These are phyloP conservation scores for Mirza zaza DNA, from an alignment of 2,113 vertebrate genomes.

Conservation along the genomic window DNA sequence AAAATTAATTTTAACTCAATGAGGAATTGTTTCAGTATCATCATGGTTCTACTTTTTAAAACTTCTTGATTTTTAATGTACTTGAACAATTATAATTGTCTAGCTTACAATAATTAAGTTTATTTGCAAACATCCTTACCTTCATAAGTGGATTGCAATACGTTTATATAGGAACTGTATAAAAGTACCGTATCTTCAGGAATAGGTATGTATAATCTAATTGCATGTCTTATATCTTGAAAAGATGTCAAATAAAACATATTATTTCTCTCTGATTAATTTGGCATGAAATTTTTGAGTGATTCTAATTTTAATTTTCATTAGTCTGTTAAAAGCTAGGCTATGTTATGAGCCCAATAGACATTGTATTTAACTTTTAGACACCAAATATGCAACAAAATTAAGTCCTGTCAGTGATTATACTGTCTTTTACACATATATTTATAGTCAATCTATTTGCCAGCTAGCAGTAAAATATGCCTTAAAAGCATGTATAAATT, in stretches of 20 bases:
- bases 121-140: background rate
- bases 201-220: background rate
- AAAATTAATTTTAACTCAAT: background rate
- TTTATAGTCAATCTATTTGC: constrained; percentile 68
- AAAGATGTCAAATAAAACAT: background rate
- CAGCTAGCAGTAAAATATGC: constrained; percentile 58
- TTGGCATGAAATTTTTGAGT: background rate
- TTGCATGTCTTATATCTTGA: background rate
- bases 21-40: background rate
- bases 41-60: background rate
- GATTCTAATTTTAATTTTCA: background rate
- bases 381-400: background rate
- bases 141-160: background rate
- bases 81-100: background rate
- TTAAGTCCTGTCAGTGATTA: background rate
- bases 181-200: background rate
- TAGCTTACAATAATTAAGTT: background rate
- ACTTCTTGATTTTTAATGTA: background rate
- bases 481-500: constrained; percentile 60
- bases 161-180: background rate
- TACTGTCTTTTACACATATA: constrained; percentile 10
- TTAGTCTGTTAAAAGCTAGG: background rate
- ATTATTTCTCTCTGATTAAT: background rate
- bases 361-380: background rate
- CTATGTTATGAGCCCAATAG: background rate